Conservation (phyloP, 2,888 invertebrate species). For the Hydraecia micacea region DNA sequence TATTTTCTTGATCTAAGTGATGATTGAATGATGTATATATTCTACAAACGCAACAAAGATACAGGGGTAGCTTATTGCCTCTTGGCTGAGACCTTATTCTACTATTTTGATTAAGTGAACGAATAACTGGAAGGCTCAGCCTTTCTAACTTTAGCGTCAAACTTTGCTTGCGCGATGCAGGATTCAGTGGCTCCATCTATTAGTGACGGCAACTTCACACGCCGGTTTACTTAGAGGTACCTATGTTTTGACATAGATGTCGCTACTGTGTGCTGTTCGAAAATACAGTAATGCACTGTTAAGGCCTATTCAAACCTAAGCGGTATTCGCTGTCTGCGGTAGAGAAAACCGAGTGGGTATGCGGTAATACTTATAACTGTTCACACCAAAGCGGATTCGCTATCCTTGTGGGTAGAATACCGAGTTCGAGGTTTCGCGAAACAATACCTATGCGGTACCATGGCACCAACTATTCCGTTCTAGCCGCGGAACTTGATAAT, state of each 20-base stretch:
- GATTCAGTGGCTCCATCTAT: constrained; percentile 2
- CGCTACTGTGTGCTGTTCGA: background rate
- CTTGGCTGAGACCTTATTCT: background rate
- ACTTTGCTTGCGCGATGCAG: background rate
- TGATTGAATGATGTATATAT: background rate
- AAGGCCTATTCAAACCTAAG: too few relatives aligned
- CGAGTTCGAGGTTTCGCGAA: too few relatives aligned
- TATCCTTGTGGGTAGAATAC: too few relatives aligned
- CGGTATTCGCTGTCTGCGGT: too few relatives aligned
- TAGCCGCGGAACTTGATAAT: too few relatives aligned
- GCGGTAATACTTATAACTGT: too few relatives aligned
- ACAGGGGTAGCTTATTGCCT: too few relatives aligned
- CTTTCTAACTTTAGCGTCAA: background rate
- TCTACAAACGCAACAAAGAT: too few relatives aligned
- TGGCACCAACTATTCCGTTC: too few relatives aligned
- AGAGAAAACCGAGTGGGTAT: too few relatives aligned
- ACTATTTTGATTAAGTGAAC: background rate
- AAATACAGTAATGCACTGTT: background rate
- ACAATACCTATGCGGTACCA: too few relatives aligned
- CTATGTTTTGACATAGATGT: background rate
- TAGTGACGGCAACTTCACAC: background rate
- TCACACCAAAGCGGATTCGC: too few relatives aligned
- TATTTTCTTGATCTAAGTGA: background rate
- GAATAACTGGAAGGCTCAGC: background rate
- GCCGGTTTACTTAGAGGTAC: background rate